Evolutionary conservation across 2,888 invertebrate genomes (phyloP), one percentile per base, ranked within the genome.

Genomic region (Pantelozetes paolii): DNA sequence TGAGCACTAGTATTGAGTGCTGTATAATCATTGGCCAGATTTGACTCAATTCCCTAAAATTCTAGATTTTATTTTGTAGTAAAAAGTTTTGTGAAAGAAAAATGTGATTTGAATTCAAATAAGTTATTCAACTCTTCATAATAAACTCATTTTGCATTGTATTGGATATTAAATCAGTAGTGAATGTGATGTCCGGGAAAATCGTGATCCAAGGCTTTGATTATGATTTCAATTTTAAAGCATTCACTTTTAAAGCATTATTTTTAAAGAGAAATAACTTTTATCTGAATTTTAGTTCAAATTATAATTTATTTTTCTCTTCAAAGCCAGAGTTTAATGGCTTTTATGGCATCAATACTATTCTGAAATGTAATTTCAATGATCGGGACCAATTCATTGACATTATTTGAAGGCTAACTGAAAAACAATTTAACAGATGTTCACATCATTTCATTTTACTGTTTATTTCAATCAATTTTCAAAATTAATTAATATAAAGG

Each of bases 301-400:
- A n/a, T 23, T 15, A 0, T 57, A 30, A 13, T 13, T 30, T 57
- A 23, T 15, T 28, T 57, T 28, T 57, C 57, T 57, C 13, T 28
- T 57, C 54, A 9, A 20, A 23, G 2, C n/a, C n/a, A 48, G n/a
- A 18, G 8, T 9, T 26, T 45, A 9, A 2, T 28, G 15, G 30
- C 28, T 57, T 57, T 57, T 15, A 30, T 57, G 57, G 57, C 57
- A 57, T 57, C 57, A 57, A 57, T 57, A 57, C 57, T 30, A 57
- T 5, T 8, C 13, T 30, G 28, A 57, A 28, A 8, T 18, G 5
- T 57, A 57, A 23, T 30, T 57, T 23, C 23, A 3, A 30, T 23
- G 15, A 3, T 11, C 2, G 1, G 15, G 15, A 26, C 9, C 18
- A 54, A 6, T 18, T 57, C 18, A n/a, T 15, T 57, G 9, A 9